Percentiles rank a stretch among this genome's conserved stretches.
phyloP scores from a whole-genome alignment of 2,797 vertebrate species.

The Danio kyathit region DNA sequence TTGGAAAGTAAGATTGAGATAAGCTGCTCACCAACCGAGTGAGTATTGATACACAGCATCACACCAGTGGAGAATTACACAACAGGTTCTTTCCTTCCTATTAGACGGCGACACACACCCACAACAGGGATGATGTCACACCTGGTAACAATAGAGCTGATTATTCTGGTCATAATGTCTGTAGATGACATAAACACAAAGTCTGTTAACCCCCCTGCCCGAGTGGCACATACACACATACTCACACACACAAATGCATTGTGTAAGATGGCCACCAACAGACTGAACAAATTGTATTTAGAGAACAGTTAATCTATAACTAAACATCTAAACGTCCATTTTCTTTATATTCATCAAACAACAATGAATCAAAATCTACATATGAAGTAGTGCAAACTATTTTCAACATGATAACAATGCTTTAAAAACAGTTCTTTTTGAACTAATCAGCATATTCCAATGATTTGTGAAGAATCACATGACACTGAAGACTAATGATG shows the following conservation, averaged over 20 bases:
- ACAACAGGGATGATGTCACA: conserved; percentile 58
- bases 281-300: background rate
- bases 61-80: conserved; percentile 36
- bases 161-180: conserved; percentile 55
- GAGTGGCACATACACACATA: conserved; percentile 5
- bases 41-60: conserved; percentile 3
- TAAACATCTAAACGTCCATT: background rate
- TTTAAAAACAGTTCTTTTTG: no score
- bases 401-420: background rate
- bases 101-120: conserved; percentile 22
- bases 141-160: conserved; percentile 60
- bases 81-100: conserved; percentile 40
- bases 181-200: conserved; percentile 52
- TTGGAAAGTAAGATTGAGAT: conserved; percentile 28
- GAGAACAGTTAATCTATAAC: background rate
- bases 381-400: background rate
- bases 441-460: background rate
- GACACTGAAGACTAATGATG: background rate
- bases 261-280: background rate
- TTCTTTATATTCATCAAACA: background rate
- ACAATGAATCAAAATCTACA: background rate
- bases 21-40: conserved; percentile 30
- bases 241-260: background rate
- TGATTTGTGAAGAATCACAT: background rate
- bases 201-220: conserved; percentile 2